Conservation (phyloP, 2,113 vertebrate genomes). For the Psilopogon haemacephalus region DNA sequence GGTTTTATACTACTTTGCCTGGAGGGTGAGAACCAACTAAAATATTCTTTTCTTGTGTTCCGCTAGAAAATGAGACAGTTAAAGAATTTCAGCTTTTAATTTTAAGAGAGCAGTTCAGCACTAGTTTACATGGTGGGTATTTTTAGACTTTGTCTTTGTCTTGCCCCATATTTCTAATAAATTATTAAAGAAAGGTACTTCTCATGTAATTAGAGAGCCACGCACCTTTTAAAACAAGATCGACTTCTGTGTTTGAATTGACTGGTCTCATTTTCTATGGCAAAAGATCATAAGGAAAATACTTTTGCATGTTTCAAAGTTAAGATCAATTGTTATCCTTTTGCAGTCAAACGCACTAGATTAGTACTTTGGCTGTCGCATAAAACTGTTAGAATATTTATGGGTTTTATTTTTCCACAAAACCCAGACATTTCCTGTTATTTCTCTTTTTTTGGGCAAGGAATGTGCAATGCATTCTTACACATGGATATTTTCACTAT, state of each 20-base stretch:
- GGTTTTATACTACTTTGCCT: conserved; percentile 79
- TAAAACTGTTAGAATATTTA: conserved; percentile 53
- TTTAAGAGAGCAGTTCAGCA: conserved; percentile 55
- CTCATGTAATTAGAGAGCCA: conserved; percentile 64
- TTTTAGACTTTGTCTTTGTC: conserved; percentile 60
- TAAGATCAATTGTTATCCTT: conserved; percentile 45
- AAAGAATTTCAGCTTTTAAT: conserved; percentile 74
- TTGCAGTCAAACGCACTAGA: conserved; percentile 1
- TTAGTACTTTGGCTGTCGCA: neutral
- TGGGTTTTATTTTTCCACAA: neutral
- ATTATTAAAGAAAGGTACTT: conserved; percentile 70
- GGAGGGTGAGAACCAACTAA: conserved; percentile 84
- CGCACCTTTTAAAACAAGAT: conserved; percentile 63
- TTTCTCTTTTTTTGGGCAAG: conserved; percentile 1
- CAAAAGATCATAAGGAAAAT: conserved; percentile 61
- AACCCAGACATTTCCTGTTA: neutral
- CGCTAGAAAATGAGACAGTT: conserved; percentile 63
- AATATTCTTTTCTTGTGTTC: conserved; percentile 73
- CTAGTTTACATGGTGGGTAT: conserved; percentile 31
- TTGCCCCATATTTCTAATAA: conserved; percentile 53
- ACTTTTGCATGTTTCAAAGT: conserved; percentile 48
- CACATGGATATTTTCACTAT: neutral
- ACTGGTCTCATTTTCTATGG: conserved; percentile 43
- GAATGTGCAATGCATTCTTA: neutral
- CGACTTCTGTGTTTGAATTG: conserved; percentile 44